A percentile compares a stretch with the other conserved stretches of the same genome.
Evolutionary conservation across 2,113 vertebrate genomes (phyloP).

Genomic region (Anolis sagrei): DNA sequence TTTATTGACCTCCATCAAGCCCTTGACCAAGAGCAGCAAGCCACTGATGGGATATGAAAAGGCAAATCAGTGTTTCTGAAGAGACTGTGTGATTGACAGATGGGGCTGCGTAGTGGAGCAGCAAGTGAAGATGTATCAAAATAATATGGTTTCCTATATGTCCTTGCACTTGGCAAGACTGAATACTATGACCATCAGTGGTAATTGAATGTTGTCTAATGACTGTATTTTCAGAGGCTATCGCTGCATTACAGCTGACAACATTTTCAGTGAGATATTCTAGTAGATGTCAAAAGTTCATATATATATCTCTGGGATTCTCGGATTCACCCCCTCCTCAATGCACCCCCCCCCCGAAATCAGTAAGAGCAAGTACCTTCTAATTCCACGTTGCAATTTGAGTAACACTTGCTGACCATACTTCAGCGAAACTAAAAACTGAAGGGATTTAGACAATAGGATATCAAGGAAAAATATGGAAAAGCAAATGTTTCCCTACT

Average conservation of each 20-base stretch:
- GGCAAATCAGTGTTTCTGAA: slow-evolving; percentile 27
- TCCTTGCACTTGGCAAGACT: slow-evolving; percentile 17
- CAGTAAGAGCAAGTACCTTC: slow-evolving; percentile 1
- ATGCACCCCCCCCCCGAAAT: background rate
- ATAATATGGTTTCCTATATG: slow-evolving; percentile 33
- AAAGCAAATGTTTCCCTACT: background rate
- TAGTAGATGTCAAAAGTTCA: background rate
- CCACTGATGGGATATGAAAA: slow-evolving; percentile 37
- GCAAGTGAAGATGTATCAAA: slow-evolving; percentile 30
- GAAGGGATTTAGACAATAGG: background rate
- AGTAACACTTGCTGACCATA: slow-evolving; percentile 1
- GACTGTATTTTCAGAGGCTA: slow-evolving; percentile 20
- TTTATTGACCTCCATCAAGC: slow-evolving; percentile 27
- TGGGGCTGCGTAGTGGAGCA: slow-evolving; percentile 26
- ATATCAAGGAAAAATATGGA: background rate
- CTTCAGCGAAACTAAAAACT: background rate
- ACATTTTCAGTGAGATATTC: slow-evolving; percentile 11
- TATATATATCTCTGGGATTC: background rate
- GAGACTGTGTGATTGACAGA: slow-evolving; percentile 27
- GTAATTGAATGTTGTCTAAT: slow-evolving; percentile 29
- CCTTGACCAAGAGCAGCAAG: slow-evolving; percentile 29
- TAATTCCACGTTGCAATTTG: slow-evolving; percentile 10
- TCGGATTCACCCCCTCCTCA: background rate
- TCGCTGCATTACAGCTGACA: background rate
- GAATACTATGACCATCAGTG: slow-evolving; percentile 6